Percentiles rank a stretch among this genome's conserved stretches.
These are phyloP conservation scores for Zaprionus capensis DNA, from an alignment of 1,140 invertebrate genomes.

Conservation along the genomic window DNA sequence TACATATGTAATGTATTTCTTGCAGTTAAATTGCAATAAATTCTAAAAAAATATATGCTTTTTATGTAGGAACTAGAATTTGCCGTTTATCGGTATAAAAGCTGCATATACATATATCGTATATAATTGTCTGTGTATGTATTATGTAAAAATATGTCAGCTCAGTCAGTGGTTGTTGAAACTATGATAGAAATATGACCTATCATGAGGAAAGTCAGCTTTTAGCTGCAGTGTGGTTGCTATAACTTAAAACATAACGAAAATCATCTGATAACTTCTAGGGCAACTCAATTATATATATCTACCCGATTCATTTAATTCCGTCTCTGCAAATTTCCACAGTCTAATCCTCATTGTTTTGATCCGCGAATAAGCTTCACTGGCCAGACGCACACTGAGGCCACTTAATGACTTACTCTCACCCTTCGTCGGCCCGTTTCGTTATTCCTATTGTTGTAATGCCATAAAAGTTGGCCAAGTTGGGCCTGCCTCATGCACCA, in stretches of 20 bases:
- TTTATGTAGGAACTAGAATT: background rate
- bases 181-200: too few species aligned
- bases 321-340: background rate
- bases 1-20: background rate
- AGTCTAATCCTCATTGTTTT: background rate
- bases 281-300: too few species aligned
- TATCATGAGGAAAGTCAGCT: too few species aligned
- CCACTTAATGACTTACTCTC: constrained; percentile 32
- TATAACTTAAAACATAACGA: too few species aligned
- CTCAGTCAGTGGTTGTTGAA: too few species aligned
- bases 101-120: background rate
- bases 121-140: too few species aligned
- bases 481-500: background rate
- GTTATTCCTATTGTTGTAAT: constrained; percentile 66
- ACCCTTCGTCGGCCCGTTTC: background rate
- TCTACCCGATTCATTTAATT: too few species aligned
- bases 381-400: background rate
- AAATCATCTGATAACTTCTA: too few species aligned
- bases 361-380: background rate
- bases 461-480: constrained; percentile 72
- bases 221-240: too few species aligned
- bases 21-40: background rate
- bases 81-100: background rate
- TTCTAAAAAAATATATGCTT: background rate
- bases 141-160: too few species aligned